Percentiles rank a stretch among this genome's conserved stretches.
Conservation (phyloP, 2,797 vertebrate species). For the Adelosebastes latens region DNA sequence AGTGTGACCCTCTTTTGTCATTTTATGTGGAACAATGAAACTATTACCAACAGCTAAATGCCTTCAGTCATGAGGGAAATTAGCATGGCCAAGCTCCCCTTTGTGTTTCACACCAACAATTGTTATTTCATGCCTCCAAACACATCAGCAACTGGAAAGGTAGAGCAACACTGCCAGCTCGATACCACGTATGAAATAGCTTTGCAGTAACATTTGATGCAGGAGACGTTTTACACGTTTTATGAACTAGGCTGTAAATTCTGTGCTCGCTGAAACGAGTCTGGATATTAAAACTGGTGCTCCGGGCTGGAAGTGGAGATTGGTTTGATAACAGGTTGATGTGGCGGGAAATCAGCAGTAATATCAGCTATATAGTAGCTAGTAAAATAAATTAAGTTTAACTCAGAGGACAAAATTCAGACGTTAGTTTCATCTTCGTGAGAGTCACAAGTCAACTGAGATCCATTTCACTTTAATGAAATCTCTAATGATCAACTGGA, state of each 20-base stretch:
- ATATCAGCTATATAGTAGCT: not conserved
- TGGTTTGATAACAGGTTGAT: conserved; percentile 13
- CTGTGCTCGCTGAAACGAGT: conserved; percentile 31
- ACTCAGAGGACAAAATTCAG: not conserved
- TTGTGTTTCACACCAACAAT: conserved; percentile 39
- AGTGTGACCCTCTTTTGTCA: conserved; percentile 31
- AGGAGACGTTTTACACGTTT: conserved; percentile 47
- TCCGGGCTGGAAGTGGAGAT: not conserved
- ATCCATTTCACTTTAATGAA: not conserved
- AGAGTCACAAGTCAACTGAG: not conserved
- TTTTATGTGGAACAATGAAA: conserved; percentile 53
- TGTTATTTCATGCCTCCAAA: conserved; percentile 36
- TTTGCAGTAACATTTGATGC: conserved; percentile 44
- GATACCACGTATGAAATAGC: not conserved
- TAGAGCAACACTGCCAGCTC: conserved; percentile 14
- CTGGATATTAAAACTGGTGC: conserved; percentile 28
- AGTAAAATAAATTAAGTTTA: not conserved
- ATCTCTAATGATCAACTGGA: not conserved
- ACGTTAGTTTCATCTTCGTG: not conserved
- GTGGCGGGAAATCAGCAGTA: not conserved
- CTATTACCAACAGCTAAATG: conserved; percentile 42
- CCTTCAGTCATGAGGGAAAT: conserved; percentile 51
- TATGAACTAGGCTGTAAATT: conserved; percentile 47
- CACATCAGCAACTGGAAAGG: conserved; percentile 20
- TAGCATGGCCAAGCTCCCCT: conserved; percentile 29